Base-by-base conservation (phyloP, 37 sponge, comb jelly and placozoan species). In the Beroe forskalii region DNA sequence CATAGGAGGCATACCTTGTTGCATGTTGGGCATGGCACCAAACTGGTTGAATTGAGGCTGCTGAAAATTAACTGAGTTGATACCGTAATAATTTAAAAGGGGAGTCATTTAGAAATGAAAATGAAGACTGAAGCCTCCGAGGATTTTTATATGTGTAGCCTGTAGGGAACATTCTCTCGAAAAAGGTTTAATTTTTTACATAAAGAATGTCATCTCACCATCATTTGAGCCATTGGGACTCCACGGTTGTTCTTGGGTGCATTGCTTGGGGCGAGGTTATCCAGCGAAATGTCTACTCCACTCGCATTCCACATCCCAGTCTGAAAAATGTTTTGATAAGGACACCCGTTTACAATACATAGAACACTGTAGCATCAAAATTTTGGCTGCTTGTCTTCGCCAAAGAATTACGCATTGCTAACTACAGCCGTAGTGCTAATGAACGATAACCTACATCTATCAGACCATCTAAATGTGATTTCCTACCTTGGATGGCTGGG, bases 171-270 rank as follows among this genome's bases (percentile, higher is more conserved):
- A n/a, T n/a, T n/a, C n/a, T n/a, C n/a, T n/a, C n/a, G n/a, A n/a
- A n/a, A n/a, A n/a, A n/a, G n/a, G n/a, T n/a, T n/a, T n/a, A n/a
- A n/a, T n/a, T n/a, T n/a, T n/a, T n/a, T n/a, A 27, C 67, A 64
- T 25, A 27, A n/a, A 64, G 6, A 64, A 64, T 64, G 28, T 27
- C 6, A 80, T 42, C 55, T 80, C 28, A 80, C 86, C 86, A 80
- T 80, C 86, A 80, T 80, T 38, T 80, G 86, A 22, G 86, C 28
- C 86, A 80, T 80, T 2, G 86, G 86, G 25, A 80, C 86, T 12
- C 86, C 86, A 4, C 55, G 1, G 55, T 80, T 80, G 19, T 80
- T 32, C 27, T 80, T 80, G 0, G 86, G 86, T 1, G 40, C 86
- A 8, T 22, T 41, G n/a, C 55, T 38, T 3, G 66, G 66, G 25